A percentile compares a stretch with the other conserved stretches of the same genome.
Evolutionary conservation across 2,113 vertebrate genomes (phyloP).

Genomic region (Pao palembangensis): DNA sequence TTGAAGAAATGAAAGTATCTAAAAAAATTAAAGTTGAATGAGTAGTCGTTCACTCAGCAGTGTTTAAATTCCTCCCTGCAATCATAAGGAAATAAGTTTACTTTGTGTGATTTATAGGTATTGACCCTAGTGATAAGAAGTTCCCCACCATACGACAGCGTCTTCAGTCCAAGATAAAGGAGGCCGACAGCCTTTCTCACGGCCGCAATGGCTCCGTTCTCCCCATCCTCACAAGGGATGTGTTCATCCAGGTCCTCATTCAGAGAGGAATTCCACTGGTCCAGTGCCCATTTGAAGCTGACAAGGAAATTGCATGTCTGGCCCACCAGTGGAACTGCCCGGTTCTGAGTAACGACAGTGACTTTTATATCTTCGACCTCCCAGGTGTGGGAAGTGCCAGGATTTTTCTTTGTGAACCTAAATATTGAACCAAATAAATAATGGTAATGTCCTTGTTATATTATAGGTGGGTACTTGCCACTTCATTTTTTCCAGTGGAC

Average conservation of each 20-base stretch:
- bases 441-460: background rate
- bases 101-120: constrained; percentile 61
- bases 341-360: constrained; percentile 88
- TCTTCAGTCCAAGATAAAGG: constrained; percentile 78
- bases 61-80: too few species aligned
- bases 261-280: constrained; percentile 78
- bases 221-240: constrained; percentile 80
- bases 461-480: constrained; percentile 81
- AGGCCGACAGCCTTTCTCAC: constrained; percentile 74
- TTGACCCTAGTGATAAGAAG: constrained; percentile 86
- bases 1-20: too few species aligned
- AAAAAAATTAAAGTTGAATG: too few species aligned
- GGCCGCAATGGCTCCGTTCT: constrained; percentile 76
- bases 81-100: background rate
- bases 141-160: constrained; percentile 79
- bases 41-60: too few species aligned
- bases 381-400: constrained; percentile 62
- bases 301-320: constrained; percentile 86
- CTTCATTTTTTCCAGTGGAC: constrained; percentile 84
- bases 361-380: constrained; percentile 92
- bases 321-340: constrained; percentile 89
- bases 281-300: constrained; percentile 89
- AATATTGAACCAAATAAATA: background rate
- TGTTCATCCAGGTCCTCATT: constrained; percentile 83
- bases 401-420: background rate